Percentiles rank a stretch among this genome's conserved stretches.
Evolutionary conservation across 2,113 vertebrate genomes (phyloP).

Genomic region (Hydrochoerus hydrochaeris): DNA sequence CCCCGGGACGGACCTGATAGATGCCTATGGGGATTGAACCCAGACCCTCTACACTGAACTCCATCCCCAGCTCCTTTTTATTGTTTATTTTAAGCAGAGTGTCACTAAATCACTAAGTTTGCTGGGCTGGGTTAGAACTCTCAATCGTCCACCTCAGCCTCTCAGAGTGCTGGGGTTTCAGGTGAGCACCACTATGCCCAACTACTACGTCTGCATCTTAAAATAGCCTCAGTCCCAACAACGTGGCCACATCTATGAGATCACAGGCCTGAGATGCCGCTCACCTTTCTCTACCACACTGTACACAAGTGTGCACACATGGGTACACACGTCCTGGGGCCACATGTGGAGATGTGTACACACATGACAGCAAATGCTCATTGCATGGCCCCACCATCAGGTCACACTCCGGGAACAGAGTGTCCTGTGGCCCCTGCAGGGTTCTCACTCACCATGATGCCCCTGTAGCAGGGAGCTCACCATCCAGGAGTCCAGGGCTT

Average conservation of each 20-base stretch:
- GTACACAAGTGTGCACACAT: accelerated
- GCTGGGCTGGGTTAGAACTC: background rate
- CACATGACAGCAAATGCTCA: background rate
- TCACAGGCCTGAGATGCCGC: background rate
- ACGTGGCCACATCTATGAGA: background rate
- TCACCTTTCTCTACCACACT: background rate
- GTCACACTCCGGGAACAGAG: background rate
- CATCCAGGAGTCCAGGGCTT: background rate
- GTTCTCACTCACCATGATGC: background rate
- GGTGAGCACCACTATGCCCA: background rate
- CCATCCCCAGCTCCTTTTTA: background rate
- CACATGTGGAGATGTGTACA: accelerated
- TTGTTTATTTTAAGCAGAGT: background rate
- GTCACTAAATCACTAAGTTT: background rate
- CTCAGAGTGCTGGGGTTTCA: background rate
- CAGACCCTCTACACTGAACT: background rate
- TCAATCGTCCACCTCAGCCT: background rate
- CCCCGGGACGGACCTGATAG: accelerated
- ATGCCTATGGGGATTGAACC: background rate
- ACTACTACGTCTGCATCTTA: background rate
- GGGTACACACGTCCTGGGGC: too few relatives aligned
- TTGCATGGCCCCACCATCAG: background rate
- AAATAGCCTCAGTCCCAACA: background rate
- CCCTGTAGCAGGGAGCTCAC: accelerated
- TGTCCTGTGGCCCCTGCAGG: accelerated